Base-by-base conservation (phyloP, 2,888 invertebrate genomes). In the Lymantria dispar region DNA sequence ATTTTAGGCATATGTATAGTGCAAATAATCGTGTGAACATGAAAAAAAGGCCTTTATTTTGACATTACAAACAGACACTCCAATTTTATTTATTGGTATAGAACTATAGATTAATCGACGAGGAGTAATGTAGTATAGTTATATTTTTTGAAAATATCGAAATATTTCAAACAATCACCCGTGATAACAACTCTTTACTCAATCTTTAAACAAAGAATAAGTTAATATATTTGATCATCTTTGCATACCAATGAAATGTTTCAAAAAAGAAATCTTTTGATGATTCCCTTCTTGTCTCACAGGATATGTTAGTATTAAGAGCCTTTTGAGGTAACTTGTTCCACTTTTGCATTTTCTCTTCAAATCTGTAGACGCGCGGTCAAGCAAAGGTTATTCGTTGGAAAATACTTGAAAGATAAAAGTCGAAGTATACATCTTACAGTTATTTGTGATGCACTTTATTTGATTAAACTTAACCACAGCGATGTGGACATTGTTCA, bases 221-320 rank as follows among this genome's bases (percentile, higher is more conserved):
- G 22, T 22, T 5, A 22, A 22, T n/a, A 22, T 22, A 22, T 22
- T 22, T 22, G 22, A 22, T 22, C 22, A 22, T 22, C 22, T 57
- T 54, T 52, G 39, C 52, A 48, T 47, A 42, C 36, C 12, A 47
- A 36, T 3, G 36, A 54, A 59, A 44, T 54, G 50, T 50, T n/a
- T n/a, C n/a, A n/a, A n/a, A n/a, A n/a, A n/a, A n/a, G 56, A 48
- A 54, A 39, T 43, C 63, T 48, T 62, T 62, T 57, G 54, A 62
- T 22, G 60, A 22, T 22, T 22, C 2, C 22, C 52, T 52, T 39
- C 29, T 50, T 30, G 52, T 43, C 45, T 52, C 54, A 56, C 40
- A 56, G 52, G 60, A 62, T 43, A 50, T 56, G 54, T 54, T 54
- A 47, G 56, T 48, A 33, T 51, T 41, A 51, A 56, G 44, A 56